These are phyloP conservation scores for Gavia stellata DNA, from an alignment of 2,113 vertebrate genomes.

Conservation along the genomic window DNA sequence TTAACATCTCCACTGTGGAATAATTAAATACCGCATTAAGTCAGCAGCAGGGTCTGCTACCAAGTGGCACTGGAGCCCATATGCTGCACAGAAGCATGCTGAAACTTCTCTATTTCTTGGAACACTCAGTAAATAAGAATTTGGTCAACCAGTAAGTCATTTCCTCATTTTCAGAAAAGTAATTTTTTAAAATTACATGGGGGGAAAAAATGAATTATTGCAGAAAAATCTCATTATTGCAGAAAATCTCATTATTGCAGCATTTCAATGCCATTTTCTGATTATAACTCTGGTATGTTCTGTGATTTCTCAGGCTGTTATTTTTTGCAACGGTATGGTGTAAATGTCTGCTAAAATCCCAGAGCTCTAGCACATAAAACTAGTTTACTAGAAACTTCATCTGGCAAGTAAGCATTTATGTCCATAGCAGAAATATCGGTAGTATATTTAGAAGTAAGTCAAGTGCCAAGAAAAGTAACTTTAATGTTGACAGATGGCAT, in stretches of 20 bases:
- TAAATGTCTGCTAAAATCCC: neutral
- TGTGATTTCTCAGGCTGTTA: neutral
- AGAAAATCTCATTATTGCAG: neutral
- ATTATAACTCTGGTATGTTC: neutral
- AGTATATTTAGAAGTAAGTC: neutral
- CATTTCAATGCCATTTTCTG: neutral
- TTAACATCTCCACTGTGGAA: neutral
- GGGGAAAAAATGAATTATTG: too few species aligned
- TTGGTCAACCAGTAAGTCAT: neutral
- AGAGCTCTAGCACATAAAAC: neutral
- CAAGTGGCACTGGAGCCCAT: neutral
- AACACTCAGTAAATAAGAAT: neutral
- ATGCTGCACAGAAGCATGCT: neutral
- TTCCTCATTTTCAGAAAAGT: neutral
- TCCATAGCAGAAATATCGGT: neutral
- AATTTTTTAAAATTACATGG: neutral
- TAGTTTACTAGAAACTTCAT: neutral
- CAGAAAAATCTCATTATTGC: neutral
- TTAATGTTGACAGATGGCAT: neutral
- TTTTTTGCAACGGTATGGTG: neutral
- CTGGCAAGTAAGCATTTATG: neutral
- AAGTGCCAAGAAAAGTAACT: neutral
- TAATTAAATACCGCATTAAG: neutral
- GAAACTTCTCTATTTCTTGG: neutral
- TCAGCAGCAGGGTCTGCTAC: neutral